Base-by-base conservation (phyloP, 2,888 invertebrate species). In the Byasa hedistus region DNA sequence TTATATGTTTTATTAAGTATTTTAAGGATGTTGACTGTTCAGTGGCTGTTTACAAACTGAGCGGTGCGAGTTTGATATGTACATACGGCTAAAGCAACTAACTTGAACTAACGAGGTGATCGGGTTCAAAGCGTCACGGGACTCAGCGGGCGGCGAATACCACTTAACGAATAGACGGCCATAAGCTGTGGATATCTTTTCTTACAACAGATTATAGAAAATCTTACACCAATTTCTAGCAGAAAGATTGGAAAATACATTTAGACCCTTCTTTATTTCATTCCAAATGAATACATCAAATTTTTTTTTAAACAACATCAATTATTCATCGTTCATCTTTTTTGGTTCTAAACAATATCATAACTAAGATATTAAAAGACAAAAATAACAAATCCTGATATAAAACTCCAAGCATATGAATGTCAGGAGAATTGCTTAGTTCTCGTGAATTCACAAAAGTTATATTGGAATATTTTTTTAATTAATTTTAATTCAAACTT, bases 101-200 rank as follows among this genome's bases (percentile, higher is more conserved):
- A 82, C 83, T 81, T 85, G 88, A 80, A 86, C 85, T 90, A 90
- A 91, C 89, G 87, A 86, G 82, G 81, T 83, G 88, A 86, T 89
- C 83, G 89, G 80, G 87, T 91, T 89, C 91, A 89, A 90, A 90
- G 85, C 86, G 79, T 73, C 74, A 74, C 78, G 78, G 80, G 79
- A 75, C 84, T 77, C 88, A 73, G 76, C 87, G 85, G 87, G 89
- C 76, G 84, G 81, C 57, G 55, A 44, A 36, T 75, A 77, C 79
- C 80, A 85, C 84, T 83, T 80, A 79, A 78, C 81, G 76, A 75
- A 79, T 75, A 78, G 72, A 70, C 72, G 69, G 23, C 32, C 27
- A 19, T 58, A 59, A 66, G 39, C 52, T 52, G 52, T 66, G 21
- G 54, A 24, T 66, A 27, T 66, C 65, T 66, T 52, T 57, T 51